phyloP scores from a whole-genome alignment of 2,113 vertebrate species.

The Labeo rohita region DNA sequence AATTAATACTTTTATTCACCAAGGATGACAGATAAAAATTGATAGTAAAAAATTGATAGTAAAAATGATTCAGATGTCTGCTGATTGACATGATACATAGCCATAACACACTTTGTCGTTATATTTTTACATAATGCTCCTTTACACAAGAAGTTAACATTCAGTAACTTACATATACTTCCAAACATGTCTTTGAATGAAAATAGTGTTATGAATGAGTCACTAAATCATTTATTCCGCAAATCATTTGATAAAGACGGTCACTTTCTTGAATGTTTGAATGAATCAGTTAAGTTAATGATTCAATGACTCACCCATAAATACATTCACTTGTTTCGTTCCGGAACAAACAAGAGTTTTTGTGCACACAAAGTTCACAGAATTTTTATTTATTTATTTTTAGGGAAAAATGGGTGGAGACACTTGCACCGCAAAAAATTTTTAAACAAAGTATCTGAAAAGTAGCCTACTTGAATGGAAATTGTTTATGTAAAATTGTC shows the following conservation, averaged over 20 bases:
- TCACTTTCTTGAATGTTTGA: neutral
- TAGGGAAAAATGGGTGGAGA: neutral
- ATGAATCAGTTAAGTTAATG: neutral
- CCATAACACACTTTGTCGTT: too few relatives aligned
- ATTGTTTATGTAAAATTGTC: neutral
- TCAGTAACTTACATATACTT: neutral
- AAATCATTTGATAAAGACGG: neutral
- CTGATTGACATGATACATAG: too few relatives aligned
- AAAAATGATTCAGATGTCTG: too few relatives aligned
- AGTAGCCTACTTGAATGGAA: neutral
- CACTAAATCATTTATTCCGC: neutral
- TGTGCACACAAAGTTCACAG: too few relatives aligned
- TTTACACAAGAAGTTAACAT: neutral
- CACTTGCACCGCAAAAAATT: too few relatives aligned
- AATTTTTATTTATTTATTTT: too few relatives aligned
- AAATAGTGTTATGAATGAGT: neutral
- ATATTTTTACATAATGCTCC: neutral
- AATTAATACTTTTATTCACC: too few relatives aligned
- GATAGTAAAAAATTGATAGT: too few relatives aligned
- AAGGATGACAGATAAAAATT: too few relatives aligned
- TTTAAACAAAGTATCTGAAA: neutral
- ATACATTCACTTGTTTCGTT: neutral
- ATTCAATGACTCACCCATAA: too few relatives aligned
- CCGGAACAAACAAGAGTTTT: neutral
- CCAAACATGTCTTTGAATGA: neutral